phyloP scores from a whole-genome alignment of 1,140 invertebrate species.

The Stegodyphus dumicola region DNA sequence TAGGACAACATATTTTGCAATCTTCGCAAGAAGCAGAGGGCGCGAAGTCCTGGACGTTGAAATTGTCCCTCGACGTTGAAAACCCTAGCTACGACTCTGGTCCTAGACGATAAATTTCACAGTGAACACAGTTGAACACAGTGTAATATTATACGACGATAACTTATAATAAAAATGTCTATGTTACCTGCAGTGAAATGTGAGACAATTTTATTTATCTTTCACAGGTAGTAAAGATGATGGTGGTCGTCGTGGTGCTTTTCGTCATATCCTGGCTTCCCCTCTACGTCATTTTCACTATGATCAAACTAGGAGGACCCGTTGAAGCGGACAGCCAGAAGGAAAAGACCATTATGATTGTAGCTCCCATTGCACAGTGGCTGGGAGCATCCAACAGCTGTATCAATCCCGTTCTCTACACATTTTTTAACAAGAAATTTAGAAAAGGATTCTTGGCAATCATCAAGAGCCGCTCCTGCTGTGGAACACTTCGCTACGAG shows the following conservation, averaged over 20 bases:
- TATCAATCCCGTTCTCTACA: constrained; percentile 97
- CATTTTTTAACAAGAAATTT: constrained; percentile 97
- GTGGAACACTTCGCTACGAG: constrained; percentile 69
- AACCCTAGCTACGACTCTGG: too few relatives aligned
- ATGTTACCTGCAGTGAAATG: too few relatives aligned
- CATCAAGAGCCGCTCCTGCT: constrained; percentile 84
- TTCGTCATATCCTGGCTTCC: constrained; percentile 72
- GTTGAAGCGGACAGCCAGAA: constrained; percentile 70
- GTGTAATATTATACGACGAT: too few relatives aligned
- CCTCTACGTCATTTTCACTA: constrained; percentile 70
- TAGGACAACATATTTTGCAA: too few relatives aligned
- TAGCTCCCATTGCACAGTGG: constrained; percentile 93
- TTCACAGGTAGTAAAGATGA: constrained; percentile 70
- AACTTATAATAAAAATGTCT: too few relatives aligned
- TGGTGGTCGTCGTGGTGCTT: constrained; percentile 70
- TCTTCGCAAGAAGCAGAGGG: too few relatives aligned
- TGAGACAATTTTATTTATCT: constrained; percentile 31
- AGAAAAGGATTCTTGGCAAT: constrained; percentile 91
- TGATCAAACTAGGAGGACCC: constrained; percentile 72
- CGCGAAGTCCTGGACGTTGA: too few relatives aligned
- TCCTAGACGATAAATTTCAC: too few relatives aligned
- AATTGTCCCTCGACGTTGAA: too few relatives aligned
- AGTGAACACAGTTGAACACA: too few relatives aligned
- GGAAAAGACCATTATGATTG: constrained; percentile 82
- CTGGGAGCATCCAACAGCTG: constrained; percentile 94